These are phyloP conservation scores for Perca schrenkii DNA, from an alignment of 2,113 vertebrate species.

Conservation along the genomic window DNA sequence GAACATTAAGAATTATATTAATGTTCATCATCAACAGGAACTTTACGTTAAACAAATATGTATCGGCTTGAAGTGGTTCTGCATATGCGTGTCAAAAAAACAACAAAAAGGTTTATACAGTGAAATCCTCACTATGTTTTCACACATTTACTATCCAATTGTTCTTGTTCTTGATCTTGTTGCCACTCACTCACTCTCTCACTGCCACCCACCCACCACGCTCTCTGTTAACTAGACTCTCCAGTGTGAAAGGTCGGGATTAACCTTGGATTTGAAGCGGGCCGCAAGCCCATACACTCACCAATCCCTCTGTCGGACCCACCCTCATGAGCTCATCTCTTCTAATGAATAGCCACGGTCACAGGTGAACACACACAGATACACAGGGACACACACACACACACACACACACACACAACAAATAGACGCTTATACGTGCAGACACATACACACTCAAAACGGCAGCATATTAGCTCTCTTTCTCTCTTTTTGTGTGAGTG, in stretches of 20 bases:
- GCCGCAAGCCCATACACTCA: constrained; percentile 55
- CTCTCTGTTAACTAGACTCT: constrained; percentile 63
- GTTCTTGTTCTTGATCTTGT: constrained; percentile 17
- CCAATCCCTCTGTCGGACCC: constrained; percentile 54
- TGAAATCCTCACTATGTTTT: constrained; percentile 5
- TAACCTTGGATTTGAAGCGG: constrained; percentile 79
- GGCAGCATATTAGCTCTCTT: constrained; percentile 42
- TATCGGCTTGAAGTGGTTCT: not conserved
- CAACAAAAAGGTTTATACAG: not conserved
- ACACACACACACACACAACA: constrained; percentile 56
- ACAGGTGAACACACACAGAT: constrained; percentile 71
- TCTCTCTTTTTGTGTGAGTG: constrained; percentile 44
- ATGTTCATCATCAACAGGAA: no score
- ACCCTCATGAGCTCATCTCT: constrained; percentile 75
- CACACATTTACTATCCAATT: not conserved
- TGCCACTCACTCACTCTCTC: constrained; percentile 11
- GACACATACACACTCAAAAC: constrained; percentile 35
- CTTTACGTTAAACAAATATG: no score
- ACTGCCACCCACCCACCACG: constrained; percentile 60
- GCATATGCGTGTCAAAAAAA: not conserved
- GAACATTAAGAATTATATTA: not conserved
- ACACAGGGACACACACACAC: constrained; percentile 36
- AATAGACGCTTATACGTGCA: constrained; percentile 25
- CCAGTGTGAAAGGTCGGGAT: constrained; percentile 79
- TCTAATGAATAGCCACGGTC: constrained; percentile 63